Base-by-base conservation (phyloP, 2,888 invertebrate species). In the Platypus cylindrus region DNA sequence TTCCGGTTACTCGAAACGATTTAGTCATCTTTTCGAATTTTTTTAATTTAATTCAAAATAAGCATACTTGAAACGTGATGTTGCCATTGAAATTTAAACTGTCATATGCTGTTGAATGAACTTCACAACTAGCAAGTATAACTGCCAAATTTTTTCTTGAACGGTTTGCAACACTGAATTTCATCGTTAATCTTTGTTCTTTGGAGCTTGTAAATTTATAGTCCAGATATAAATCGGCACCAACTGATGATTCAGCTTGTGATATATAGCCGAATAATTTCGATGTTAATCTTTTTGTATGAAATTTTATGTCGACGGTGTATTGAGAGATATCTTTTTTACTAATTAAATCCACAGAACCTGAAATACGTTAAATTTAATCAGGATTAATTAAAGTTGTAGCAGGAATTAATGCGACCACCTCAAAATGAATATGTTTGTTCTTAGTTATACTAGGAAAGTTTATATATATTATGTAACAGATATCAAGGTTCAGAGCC, bases 91-190 rank as follows among this genome's bases (percentile, higher is more conserved):
- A 77, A 56, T 83, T 78, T 36, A 78, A 69, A 23, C 72, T 70
- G 0, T 83, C 78, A 60, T 86, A 84, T 0, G 84, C 82, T 0
- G 82, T 75, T 8, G 82, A 79, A 37, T 74, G 70, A 46, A 87
- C 63, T 26, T 74, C 73, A 31, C 82, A 55, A 36, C 75, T 73
- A 1, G 77, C 79, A 27, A 73, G 68, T 45, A 75, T 56, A 43
- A 74, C 69, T 5, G 69, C 68, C 33, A 75, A 56, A 13, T 67
- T 69, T 16, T 68, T 71, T 3, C 70, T 59, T 0, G 72, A 64
- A 30, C 71, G 68, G 50, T 78, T 74, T 3, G 60, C 60, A 40
- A 62, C 49, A 27, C 56, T 59, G 36, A 56, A 57, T 32, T 68
- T 68, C 2, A 70, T 46, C 36, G 66, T 65, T 4, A 73, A 65